Percentiles rank a stretch among this genome's conserved stretches.
Evolutionary conservation across 2,797 vertebrate species (phyloP).

Genomic region (Catostomus latipinnis): DNA sequence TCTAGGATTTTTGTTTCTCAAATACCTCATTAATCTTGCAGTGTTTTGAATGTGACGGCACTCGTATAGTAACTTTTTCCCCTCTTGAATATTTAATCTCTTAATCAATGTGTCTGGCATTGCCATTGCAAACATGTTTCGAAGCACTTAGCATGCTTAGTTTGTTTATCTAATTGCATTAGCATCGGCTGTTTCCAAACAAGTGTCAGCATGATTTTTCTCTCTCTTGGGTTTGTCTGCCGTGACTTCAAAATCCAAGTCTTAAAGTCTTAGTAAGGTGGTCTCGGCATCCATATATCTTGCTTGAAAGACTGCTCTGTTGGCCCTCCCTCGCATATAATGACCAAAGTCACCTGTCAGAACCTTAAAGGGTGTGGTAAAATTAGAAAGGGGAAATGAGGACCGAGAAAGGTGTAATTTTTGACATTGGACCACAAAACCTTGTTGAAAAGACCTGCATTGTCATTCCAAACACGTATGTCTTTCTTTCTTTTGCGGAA

Average conservation of each 20-base stretch:
- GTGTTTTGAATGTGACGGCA: slow-evolving; percentile 68
- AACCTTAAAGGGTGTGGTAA: slow-evolving; percentile 9
- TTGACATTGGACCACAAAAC: no score
- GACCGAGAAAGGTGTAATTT: neutral
- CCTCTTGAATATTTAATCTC: slow-evolving; percentile 78
- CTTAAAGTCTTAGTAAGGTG: neutral
- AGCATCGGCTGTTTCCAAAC: slow-evolving; percentile 37
- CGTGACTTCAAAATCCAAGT: neutral
- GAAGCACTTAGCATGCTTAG: slow-evolving; percentile 43
- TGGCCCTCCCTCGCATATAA: neutral
- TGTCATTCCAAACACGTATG: no score
- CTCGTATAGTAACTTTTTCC: slow-evolving; percentile 75
- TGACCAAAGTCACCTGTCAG: neutral
- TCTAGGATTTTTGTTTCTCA: slow-evolving; percentile 11
- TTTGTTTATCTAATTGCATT: slow-evolving; percentile 42
- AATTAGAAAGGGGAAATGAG: neutral
- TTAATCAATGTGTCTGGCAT: slow-evolving; percentile 49
- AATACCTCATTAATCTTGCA: slow-evolving; percentile 73
- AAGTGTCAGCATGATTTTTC: slow-evolving; percentile 30
- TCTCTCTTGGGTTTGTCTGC: slow-evolving; percentile 28
- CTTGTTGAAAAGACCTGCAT: no score
- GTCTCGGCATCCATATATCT: slow-evolving; percentile 5
- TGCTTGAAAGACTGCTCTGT: neutral
- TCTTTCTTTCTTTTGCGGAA: no score
- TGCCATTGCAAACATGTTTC: slow-evolving; percentile 39